Percentiles rank a stretch among this genome's conserved stretches.
These are phyloP conservation scores for Phocoena sinus DNA, from an alignment of 2,113 vertebrate genomes.

Conservation along the genomic window DNA sequence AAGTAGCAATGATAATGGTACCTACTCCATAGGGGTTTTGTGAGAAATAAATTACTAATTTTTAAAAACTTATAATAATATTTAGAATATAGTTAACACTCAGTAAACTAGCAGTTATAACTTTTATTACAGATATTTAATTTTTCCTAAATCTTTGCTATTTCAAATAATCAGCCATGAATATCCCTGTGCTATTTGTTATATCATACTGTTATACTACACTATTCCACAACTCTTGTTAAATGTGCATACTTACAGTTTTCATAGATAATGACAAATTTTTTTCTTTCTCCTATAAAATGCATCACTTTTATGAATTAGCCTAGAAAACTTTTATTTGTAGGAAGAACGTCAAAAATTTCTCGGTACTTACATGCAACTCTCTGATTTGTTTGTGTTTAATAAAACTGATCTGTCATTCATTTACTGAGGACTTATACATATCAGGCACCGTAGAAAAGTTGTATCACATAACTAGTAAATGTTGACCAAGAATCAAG, in stretches of 20 bases:
- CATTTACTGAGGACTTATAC: neutral
- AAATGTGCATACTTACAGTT: neutral
- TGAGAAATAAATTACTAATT: neutral
- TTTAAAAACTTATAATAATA: neutral
- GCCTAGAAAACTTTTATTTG: neutral
- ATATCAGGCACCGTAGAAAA: neutral
- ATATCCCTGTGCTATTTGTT: neutral
- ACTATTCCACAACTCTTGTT: neutral
- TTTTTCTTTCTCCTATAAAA: neutral
- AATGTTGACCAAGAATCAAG: neutral
- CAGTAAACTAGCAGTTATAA: neutral
- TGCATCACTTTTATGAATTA: neutral
- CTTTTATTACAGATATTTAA: neutral
- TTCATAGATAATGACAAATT: neutral
- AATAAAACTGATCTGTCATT: neutral
- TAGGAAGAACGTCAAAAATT: neutral
- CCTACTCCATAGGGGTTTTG: neutral
- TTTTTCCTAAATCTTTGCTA: neutral
- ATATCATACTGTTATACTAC: neutral
- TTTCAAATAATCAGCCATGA: slow-evolving; percentile 17
- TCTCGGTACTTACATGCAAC: neutral
- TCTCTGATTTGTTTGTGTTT: neutral
- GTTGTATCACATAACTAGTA: neutral
- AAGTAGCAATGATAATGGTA: neutral
- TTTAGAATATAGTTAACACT: neutral